Evolutionary conservation across 2,113 vertebrate genomes (phyloP).

Genomic region (Mustela nigripes): DNA sequence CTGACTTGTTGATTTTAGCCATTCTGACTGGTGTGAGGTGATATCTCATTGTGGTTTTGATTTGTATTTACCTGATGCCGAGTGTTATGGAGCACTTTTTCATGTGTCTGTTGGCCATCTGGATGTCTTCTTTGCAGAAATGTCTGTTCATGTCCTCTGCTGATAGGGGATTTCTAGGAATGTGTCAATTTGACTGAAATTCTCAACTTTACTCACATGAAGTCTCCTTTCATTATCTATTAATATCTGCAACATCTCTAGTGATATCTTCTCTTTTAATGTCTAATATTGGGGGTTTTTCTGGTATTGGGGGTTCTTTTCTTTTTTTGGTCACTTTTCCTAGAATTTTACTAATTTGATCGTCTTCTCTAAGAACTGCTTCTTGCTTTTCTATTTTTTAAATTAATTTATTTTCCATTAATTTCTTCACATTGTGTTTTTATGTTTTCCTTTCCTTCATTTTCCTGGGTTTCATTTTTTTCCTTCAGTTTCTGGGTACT

Average conservation of each 20-base stretch:
- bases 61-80: too few species aligned
- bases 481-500: neutral
- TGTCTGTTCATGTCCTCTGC: too few species aligned
- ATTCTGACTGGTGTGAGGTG: too few species aligned
- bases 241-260: neutral
- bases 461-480: neutral
- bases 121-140: too few species aligned
- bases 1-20: too few species aligned
- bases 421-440: conserved; percentile 8
- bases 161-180: neutral
- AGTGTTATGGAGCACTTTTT: too few species aligned
- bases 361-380: neutral
- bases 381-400: neutral
- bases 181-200: neutral
- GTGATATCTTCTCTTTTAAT: neutral
- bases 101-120: too few species aligned
- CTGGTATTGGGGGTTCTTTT: neutral
- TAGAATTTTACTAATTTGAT: neutral
- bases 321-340: neutral
- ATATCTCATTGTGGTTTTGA: too few species aligned
- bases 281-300: neutral
- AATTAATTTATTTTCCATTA: neutral
- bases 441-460: neutral
- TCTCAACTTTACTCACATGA: neutral
- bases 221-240: neutral